Base-by-base conservation (phyloP, 2,113 vertebrate genomes). In the Atherinomorus stipes region DNA sequence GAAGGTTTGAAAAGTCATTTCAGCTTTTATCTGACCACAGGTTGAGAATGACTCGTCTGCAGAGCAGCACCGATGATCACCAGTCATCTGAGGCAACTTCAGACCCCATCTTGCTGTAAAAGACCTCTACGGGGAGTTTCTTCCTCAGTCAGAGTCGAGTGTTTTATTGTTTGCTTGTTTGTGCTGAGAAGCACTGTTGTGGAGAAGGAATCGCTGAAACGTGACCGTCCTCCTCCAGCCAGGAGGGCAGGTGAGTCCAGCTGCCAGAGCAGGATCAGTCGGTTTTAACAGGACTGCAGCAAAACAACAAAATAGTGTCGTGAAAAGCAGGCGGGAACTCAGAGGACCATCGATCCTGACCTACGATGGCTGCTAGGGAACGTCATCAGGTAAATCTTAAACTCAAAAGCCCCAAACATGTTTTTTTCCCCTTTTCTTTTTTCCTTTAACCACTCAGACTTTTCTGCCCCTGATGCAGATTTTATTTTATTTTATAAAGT, bases 171-270 rank as follows among this genome's bases (percentile, higher is more conserved):
- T 23, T 51, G n/a, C 47, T 28, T 25, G 15, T 8, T 9, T 64
- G 62, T 0, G 47, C 3, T 64, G 47, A 42, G 40, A 42, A 7
- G 5, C 40, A 42, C 2, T 34, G 34, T 47, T 40, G 49, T n/a
- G 7, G 19, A 21, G 25, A 62, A 57, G 6, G 2, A 9, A 64
- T 31, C 34, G 4, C 49, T 11, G 59, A 28, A 63, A 44, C 38
- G 11, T 38, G 19, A 23, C 25, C n/a, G 15, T 70, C 70, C 53
- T 77, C 65, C 40, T 69, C n/a, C 52, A 28, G 56, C 51, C 67
- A 56, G 71, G 45, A 3, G 47, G 26, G 67, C 18, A 4, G 16
- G 40, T 49, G n/a, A 53, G 25, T 25, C 44, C 18, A 47, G 19
- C 22, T 52, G 50, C 67, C 67, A 22, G 11, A 51, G 25, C 0